phyloP scores from a whole-genome alignment of 2,797 vertebrate species.

The Acanthurus leucopareius region DNA sequence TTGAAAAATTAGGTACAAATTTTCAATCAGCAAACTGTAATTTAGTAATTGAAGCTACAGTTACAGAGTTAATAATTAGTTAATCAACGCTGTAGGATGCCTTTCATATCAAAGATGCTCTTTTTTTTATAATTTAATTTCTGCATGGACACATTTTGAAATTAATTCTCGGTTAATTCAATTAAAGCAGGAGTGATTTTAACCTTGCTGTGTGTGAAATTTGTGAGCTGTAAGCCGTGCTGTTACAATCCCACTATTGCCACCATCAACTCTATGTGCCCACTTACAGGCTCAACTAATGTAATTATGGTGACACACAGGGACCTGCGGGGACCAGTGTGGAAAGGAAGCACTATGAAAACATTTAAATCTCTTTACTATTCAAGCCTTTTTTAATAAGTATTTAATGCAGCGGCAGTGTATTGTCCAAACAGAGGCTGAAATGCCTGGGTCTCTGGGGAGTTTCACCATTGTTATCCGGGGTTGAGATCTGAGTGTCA shows the following conservation, averaged over 20 bases:
- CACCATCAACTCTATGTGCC: slow-evolving; percentile 54
- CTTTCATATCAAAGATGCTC: slow-evolving; percentile 35
- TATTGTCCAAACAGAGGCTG: slow-evolving; percentile 78
- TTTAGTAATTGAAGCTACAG: slow-evolving; percentile 58
- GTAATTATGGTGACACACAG: slow-evolving; percentile 73
- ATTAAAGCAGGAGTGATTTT: slow-evolving; percentile 62
- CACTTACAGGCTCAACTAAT: slow-evolving; percentile 71
- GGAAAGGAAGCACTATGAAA: slow-evolving; percentile 67
- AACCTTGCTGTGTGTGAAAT: slow-evolving; percentile 67
- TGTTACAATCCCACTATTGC: slow-evolving; percentile 70
- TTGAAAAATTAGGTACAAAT: slow-evolving; percentile 32
- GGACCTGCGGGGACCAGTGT: slow-evolving; percentile 41
- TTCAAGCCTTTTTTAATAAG: slow-evolving; percentile 68
- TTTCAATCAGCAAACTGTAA: slow-evolving; percentile 42
- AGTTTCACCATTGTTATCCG: slow-evolving; percentile 76
- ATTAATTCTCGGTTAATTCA: slow-evolving; percentile 39
- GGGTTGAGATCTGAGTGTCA: slow-evolving; percentile 79
- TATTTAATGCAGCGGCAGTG: slow-evolving; percentile 75
- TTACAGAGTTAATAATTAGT: slow-evolving; percentile 40
- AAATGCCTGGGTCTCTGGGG: slow-evolving; percentile 69
- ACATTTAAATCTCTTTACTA: slow-evolving; percentile 73
- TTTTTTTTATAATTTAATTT: slow-evolving; percentile 24
- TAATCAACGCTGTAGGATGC: slow-evolving; percentile 41
- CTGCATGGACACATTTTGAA: slow-evolving; percentile 1
- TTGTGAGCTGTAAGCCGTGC: slow-evolving; percentile 70